A percentile compares a stretch with the other conserved stretches of the same genome.
Conservation (phyloP, 2,113 vertebrate genomes). For the Mystacornis crossleyi region DNA sequence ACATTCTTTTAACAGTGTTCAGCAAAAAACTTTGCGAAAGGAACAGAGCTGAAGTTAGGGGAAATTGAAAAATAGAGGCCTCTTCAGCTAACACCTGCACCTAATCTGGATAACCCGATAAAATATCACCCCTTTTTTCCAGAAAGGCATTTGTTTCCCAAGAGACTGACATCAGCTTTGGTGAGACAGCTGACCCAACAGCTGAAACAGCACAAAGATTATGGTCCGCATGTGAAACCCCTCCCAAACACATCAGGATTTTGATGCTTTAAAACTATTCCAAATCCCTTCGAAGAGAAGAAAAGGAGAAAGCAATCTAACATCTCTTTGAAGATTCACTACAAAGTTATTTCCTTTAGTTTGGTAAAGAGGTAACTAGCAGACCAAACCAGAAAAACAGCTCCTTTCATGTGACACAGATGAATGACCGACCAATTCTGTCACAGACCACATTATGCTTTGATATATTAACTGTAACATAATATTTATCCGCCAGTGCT, state of each 20-base stretch:
- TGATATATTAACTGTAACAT: slow-evolving; percentile 53
- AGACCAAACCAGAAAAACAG: not conserved
- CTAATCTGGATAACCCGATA: not conserved
- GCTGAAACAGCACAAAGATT: not conserved
- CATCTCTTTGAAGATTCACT: not conserved
- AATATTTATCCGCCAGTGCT: slow-evolving; percentile 15
- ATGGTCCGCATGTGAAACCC: not conserved
- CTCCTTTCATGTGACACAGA: slow-evolving; percentile 29
- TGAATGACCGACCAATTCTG: slow-evolving; percentile 5
- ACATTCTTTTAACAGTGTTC: not conserved
- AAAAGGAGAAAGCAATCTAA: not conserved
- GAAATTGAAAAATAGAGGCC: not conserved
- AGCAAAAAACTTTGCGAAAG: not conserved
- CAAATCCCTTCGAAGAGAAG: not conserved
- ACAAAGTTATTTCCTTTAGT: not conserved
- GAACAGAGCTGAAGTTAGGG: not conserved
- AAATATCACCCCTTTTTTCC: not conserved
- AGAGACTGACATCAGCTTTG: not conserved
- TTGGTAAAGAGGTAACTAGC: not conserved
- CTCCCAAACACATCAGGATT: not conserved
- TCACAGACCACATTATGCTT: slow-evolving; percentile 11
- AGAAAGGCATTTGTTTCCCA: not conserved
- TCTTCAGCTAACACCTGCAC: not conserved
- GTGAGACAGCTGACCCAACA: not conserved
- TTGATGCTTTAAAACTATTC: slow-evolving; percentile 4